Percentiles rank a stretch among this genome's conserved stretches.
Evolutionary conservation across 2,888 invertebrate genomes (phyloP).

Genomic region (Morpho deidamia): DNA sequence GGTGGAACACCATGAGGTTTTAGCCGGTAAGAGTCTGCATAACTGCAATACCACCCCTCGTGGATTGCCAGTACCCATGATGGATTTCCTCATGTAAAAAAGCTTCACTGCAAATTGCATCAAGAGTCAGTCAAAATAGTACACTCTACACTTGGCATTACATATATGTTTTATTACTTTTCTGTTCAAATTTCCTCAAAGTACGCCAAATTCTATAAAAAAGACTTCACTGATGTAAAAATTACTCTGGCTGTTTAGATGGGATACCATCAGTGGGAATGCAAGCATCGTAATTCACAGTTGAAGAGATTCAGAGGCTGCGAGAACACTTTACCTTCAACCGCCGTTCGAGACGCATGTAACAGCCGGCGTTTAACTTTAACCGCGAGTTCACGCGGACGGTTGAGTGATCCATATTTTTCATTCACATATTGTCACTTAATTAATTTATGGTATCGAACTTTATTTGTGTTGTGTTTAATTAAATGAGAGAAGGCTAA

Average conservation of each 20-base stretch:
- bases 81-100: too few species aligned
- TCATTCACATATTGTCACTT: background rate
- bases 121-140: too few species aligned
- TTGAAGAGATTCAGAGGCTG: conserved; percentile 55
- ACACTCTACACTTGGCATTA: too few species aligned
- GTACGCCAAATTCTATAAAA: too few species aligned
- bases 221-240: too few species aligned
- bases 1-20: too few species aligned
- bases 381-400: conserved; percentile 10
- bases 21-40: too few species aligned
- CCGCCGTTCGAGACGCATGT: conserved; percentile 46
- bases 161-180: too few species aligned
- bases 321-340: conserved; percentile 44
- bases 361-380: conserved; percentile 20
- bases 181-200: too few species aligned
- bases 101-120: too few species aligned
- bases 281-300: conserved; percentile 46
- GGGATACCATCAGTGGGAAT: conserved; percentile 31
- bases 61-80: too few species aligned
- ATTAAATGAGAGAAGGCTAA: conserved; percentile 30
- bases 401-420: conserved; percentile 13
- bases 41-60: too few species aligned
- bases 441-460: background rate
- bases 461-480: conserved; percentile 30
- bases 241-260: background rate